Percentiles rank a stretch among this genome's conserved stretches.
Evolutionary conservation across 1,140 invertebrate species (phyloP).

Genomic region (Diploscapter pachys): DNA sequence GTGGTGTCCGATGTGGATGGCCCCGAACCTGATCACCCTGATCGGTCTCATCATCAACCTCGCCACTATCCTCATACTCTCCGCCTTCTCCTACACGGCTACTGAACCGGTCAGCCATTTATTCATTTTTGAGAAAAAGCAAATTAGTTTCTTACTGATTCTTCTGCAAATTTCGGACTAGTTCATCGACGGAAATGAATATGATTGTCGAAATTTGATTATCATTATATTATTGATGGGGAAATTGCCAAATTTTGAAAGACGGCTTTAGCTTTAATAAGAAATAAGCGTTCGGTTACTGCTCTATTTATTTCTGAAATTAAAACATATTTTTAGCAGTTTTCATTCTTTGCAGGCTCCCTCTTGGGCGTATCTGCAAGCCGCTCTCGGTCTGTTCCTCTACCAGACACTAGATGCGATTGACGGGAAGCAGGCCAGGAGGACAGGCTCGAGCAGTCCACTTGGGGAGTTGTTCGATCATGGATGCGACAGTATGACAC

Average conservation of each 20-base stretch:
- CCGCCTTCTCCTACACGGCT: slow-evolving; percentile 76
- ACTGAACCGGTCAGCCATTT: slow-evolving; percentile 33
- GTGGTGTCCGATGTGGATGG: slow-evolving; percentile 85
- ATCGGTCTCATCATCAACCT: slow-evolving; percentile 88
- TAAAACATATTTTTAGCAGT: no score
- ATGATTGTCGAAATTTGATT: no score
- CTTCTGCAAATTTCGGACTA: background rate
- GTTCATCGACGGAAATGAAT: no score
- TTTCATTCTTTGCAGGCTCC: slow-evolving; percentile 10
- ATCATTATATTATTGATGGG: no score
- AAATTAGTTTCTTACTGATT: background rate
- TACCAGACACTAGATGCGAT: slow-evolving; percentile 97
- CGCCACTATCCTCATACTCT: slow-evolving; percentile 81
- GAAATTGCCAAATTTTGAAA: no score
- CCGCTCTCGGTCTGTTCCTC: slow-evolving; percentile 87
- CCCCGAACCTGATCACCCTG: slow-evolving; percentile 94
- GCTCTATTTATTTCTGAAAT: no score
- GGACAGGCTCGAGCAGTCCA: slow-evolving; percentile 84
- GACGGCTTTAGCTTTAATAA: no score
- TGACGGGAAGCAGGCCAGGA: slow-evolving; percentile 79
- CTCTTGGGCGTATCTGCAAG: slow-evolving; percentile 71
- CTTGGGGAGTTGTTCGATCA: slow-evolving; percentile 97
- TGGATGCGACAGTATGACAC: slow-evolving; percentile 80
- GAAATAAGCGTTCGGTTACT: no score
- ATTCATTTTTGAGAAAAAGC: no score